Percentiles rank a stretch among this genome's conserved stretches.
phyloP scores from a whole-genome alignment of 2,888 invertebrate species.

The Cephus sareptanus region DNA sequence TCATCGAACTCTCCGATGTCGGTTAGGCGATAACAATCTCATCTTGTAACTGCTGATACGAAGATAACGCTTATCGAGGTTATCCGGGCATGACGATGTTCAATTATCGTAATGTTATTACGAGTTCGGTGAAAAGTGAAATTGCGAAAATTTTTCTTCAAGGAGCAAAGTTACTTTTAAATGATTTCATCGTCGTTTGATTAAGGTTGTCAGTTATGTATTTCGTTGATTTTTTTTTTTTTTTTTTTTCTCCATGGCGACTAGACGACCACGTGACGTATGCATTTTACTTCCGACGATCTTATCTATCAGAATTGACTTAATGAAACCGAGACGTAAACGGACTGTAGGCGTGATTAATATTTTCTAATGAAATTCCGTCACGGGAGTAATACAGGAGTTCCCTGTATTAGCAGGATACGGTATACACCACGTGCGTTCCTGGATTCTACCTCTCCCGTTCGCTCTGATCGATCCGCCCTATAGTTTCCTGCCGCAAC shows the following conservation, averaged over 20 bases:
- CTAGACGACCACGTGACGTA: background rate
- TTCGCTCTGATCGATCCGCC: background rate
- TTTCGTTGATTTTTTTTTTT: background rate
- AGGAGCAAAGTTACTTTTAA: background rate
- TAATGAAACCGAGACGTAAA: background rate
- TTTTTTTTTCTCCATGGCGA: background rate
- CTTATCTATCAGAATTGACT: background rate
- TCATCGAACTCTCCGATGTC: background rate
- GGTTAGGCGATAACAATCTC: background rate
- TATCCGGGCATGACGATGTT: background rate
- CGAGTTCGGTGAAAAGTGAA: background rate
- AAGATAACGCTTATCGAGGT: background rate
- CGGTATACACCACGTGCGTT: background rate
- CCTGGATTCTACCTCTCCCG: background rate
- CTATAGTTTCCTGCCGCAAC: background rate
- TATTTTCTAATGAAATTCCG: background rate
- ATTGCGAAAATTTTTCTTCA: background rate
- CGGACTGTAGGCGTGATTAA: background rate
- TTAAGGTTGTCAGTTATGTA: background rate
- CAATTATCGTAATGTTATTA: background rate
- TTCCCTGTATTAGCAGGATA: background rate
- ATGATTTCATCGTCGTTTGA: background rate
- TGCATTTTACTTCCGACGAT: background rate
- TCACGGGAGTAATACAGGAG: background rate
- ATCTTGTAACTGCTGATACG: background rate